Percentiles rank a stretch among this genome's conserved stretches.
These are phyloP conservation scores for Mareca strepera DNA, from an alignment of 2,797 vertebrate genomes.

Conservation along the genomic window DNA sequence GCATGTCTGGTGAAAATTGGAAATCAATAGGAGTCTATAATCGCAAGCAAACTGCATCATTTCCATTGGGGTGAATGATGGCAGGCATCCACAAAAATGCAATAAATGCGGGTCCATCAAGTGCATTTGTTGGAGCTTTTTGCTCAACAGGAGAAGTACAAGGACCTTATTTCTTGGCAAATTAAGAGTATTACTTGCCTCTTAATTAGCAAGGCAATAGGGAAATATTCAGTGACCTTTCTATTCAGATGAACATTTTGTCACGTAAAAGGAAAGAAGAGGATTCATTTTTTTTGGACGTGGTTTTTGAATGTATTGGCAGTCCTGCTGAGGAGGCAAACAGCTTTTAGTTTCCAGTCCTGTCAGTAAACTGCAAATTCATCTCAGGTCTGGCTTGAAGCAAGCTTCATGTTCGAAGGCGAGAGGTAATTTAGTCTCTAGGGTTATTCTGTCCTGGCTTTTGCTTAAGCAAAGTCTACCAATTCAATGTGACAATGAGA, in stretches of 20 bases:
- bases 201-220: conserved; percentile 34
- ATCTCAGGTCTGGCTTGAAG: conserved; percentile 44
- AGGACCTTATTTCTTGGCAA: conserved; percentile 26
- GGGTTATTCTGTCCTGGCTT: conserved; percentile 31
- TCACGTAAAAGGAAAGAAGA: neutral
- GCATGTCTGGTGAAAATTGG: conserved; percentile 80
- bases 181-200: conserved; percentile 28
- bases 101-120: conserved; percentile 4
- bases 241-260: conserved; percentile 5
- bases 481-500: conserved; percentile 65
- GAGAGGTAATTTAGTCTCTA: conserved; percentile 55
- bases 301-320: conserved; percentile 9
- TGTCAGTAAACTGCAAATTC: conserved; percentile 47
- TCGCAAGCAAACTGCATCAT: conserved; percentile 78
- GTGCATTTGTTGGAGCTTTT: conserved; percentile 31
- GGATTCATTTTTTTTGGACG: conserved; percentile 28
- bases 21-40: conserved; percentile 89
- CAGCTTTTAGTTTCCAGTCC: conserved; percentile 1
- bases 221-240: conserved; percentile 25
- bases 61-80: conserved; percentile 80
- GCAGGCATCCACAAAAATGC: conserved; percentile 61
- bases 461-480: conserved; percentile 60
- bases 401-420: conserved; percentile 50
- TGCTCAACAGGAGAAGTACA: conserved; percentile 30
- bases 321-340: conserved; percentile 38